Conservation (phyloP, 2,797 vertebrate species). For the Rachycentron canadum region DNA sequence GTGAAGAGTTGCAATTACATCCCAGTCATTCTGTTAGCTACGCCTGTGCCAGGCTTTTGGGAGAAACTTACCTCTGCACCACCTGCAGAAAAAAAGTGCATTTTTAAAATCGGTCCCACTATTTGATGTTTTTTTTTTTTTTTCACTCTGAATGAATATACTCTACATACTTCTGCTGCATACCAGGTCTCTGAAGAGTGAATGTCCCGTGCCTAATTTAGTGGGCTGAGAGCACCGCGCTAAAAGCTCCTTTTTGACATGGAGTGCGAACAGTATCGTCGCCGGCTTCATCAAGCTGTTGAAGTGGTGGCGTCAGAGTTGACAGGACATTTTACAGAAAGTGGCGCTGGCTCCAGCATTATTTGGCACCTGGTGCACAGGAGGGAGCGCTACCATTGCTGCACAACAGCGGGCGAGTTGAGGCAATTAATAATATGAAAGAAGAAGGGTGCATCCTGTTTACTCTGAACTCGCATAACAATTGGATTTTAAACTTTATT, state of each 20-base stretch:
- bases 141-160: slow-evolving; percentile 19
- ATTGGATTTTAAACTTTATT: slow-evolving; percentile 13
- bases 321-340: slow-evolving; percentile 17
- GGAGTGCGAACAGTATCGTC: neutral
- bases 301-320: slow-evolving; percentile 8
- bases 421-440: neutral
- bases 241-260: slow-evolving; percentile 18
- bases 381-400: neutral
- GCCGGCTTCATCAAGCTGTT: slow-evolving; percentile 25
- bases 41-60: slow-evolving; percentile 28
- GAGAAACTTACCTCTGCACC: slow-evolving; percentile 35
- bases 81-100: slow-evolving; percentile 25
- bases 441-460: slow-evolving; percentile 4
- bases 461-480: slow-evolving; percentile 10
- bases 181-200: slow-evolving; percentile 16
- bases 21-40: slow-evolving; percentile 38
- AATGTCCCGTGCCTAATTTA: slow-evolving; percentile 16
- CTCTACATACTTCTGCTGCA: slow-evolving; percentile 13
- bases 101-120: slow-evolving; percentile 40
- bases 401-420: neutral
- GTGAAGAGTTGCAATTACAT: slow-evolving; percentile 60
- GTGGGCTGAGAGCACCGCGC: slow-evolving; percentile 9
- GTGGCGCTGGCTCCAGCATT: neutral
- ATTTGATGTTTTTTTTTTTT: slow-evolving; percentile 9
- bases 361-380: slow-evolving; percentile 7